These are phyloP conservation scores for Sebastes hubbsi DNA, from an alignment of 2,797 vertebrate genomes.

Conservation along the genomic window DNA sequence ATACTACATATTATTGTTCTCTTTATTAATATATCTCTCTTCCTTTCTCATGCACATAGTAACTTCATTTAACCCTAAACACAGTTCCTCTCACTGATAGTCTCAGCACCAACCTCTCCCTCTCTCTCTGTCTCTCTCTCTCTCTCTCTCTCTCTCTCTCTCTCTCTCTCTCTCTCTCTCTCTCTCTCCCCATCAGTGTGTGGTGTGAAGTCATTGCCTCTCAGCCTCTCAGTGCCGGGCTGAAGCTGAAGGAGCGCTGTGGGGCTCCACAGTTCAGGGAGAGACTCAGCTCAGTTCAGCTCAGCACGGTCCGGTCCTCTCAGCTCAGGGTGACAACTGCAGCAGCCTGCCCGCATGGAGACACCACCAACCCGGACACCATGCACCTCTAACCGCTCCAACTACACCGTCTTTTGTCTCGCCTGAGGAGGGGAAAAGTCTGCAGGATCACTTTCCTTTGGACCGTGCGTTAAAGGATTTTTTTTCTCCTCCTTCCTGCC, in stretches of 20 bases:
- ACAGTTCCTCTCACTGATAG: background rate
- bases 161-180: background rate
- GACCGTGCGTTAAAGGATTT: slow-evolving; percentile 52
- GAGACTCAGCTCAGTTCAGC: slow-evolving; percentile 19
- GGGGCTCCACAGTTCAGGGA: slow-evolving; percentile 36
- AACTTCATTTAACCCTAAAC: background rate
- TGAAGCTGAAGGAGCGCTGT: slow-evolving; percentile 56
- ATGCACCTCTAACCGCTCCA: slow-evolving; percentile 57
- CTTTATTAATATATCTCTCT: background rate
- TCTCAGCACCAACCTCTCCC: background rate
- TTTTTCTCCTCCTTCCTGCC: slow-evolving; percentile 17
- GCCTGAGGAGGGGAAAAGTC: slow-evolving; percentile 52
- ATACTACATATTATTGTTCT: background rate
- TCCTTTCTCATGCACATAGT: background rate
- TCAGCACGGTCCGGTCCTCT: slow-evolving; percentile 27
- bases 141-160: background rate
- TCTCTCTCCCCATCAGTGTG: background rate
- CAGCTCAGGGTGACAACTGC: slow-evolving; percentile 48
- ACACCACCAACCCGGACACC: slow-evolving; percentile 31
- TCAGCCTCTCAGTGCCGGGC: slow-evolving; percentile 46
- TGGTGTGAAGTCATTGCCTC: slow-evolving; percentile 22
- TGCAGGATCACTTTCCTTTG: slow-evolving; percentile 67
- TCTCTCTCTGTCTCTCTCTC: background rate
- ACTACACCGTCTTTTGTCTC: slow-evolving; percentile 29
- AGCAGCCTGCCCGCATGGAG: slow-evolving; percentile 67